These are phyloP conservation scores for Danaus plexippus DNA, from an alignment of 1,140 invertebrate genomes.

Conservation along the genomic window DNA sequence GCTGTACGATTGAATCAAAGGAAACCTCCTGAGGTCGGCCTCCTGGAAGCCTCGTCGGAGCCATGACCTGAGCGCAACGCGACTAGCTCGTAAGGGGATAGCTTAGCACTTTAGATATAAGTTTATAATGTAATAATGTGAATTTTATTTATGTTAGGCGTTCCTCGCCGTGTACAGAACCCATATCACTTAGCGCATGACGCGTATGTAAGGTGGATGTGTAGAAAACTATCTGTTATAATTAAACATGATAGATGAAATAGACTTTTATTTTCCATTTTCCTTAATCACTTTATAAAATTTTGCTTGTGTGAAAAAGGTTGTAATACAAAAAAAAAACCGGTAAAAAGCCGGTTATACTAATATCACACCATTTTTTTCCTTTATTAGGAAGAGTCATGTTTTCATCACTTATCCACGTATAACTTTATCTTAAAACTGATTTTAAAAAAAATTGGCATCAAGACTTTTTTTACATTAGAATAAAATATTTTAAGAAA, in stretches of 20 bases:
- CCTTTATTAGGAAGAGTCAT: too few relatives aligned
- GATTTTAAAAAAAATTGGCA: too few relatives aligned
- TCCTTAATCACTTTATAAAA: too few relatives aligned
- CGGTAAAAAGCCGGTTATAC: too few relatives aligned
- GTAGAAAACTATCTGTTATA: slow-evolving; percentile 67
- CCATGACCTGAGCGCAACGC: slow-evolving; percentile 9
- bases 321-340: too few relatives aligned
- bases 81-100: slow-evolving; percentile 11
- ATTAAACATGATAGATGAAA: slow-evolving; percentile 62
- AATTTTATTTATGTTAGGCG: slow-evolving; percentile 57
- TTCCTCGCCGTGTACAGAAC: slow-evolving; percentile 47
- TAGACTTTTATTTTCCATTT: slow-evolving; percentile 33
- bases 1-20: too few relatives aligned
- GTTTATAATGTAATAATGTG: slow-evolving; percentile 51
- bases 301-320: too few relatives aligned
- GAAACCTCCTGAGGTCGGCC: neutral
- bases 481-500: too few relatives aligned
- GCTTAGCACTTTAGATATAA: slow-evolving; percentile 30
- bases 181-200: slow-evolving; percentile 63
- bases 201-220: slow-evolving; percentile 61
- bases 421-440: too few relatives aligned
- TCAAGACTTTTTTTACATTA: too few relatives aligned
- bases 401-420: too few relatives aligned
- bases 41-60: slow-evolving; percentile 7
- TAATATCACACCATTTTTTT: too few relatives aligned